phyloP scores from a whole-genome alignment of 1,140 invertebrate genomes.

The Helicoverpa armigera region DNA sequence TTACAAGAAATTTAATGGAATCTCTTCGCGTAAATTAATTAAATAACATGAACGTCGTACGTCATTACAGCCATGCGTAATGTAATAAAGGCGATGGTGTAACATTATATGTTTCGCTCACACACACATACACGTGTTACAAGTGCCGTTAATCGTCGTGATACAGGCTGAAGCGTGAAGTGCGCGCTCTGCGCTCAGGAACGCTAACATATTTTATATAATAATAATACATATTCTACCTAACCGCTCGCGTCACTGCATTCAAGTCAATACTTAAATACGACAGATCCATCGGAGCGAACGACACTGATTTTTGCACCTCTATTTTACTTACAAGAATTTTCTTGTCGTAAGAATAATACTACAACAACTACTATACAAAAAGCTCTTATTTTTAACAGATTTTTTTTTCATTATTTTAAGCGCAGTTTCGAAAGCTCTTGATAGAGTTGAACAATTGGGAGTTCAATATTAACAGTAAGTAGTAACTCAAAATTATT shows the following conservation, averaged over 20 bases:
- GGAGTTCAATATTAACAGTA: conserved; percentile 38
- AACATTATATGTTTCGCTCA: not conserved
- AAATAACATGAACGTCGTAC: conserved; percentile 14
- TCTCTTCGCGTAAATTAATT: conserved; percentile 16
- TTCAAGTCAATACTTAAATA: conserved; percentile 51
- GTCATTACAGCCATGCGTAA: conserved; percentile 25
- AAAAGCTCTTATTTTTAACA: conserved; percentile 82
- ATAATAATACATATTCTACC: conserved; percentile 45
- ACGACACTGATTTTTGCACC: conserved; percentile 55
- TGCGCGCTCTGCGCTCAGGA: conserved; percentile 9
- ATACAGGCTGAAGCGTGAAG: conserved; percentile 28
- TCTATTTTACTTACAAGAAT: conserved; percentile 63
- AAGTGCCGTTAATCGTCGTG: conserved; percentile 17
- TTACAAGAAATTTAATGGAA: conserved; percentile 16
- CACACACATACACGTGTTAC: not conserved
- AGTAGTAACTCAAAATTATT: conserved; percentile 50
- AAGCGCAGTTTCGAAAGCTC: conserved; percentile 81
- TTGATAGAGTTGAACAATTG: conserved; percentile 68
- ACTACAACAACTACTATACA: conserved; percentile 81
- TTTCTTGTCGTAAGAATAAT: conserved; percentile 59
- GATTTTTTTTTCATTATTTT: conserved; percentile 54
- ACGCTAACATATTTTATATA: conserved; percentile 46
- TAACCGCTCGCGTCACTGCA: conserved; percentile 47
- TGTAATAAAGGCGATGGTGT: conserved; percentile 31
- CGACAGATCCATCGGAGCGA: conserved; percentile 58